Conservation (phyloP, 2,797 vertebrate species). For the Eutrigla gurnardus region DNA sequence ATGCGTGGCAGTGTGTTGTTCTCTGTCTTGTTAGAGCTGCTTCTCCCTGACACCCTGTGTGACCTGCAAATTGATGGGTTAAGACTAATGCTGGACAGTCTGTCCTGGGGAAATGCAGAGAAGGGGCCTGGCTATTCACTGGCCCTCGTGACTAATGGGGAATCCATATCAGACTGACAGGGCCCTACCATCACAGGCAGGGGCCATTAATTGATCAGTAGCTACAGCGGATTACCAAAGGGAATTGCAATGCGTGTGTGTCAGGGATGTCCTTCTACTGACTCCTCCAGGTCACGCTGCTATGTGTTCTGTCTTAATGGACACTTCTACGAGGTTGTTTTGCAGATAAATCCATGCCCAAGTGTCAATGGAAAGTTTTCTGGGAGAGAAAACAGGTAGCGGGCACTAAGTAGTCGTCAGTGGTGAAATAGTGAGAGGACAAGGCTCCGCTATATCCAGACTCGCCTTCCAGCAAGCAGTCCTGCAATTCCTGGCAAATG, state of each 20-base stretch:
- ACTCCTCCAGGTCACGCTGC: constrained; percentile 60
- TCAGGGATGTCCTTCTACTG: constrained; percentile 60
- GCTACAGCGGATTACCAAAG: constrained; percentile 68
- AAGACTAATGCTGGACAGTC: constrained; percentile 32
- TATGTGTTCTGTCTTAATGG: constrained; percentile 63
- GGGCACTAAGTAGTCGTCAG: constrained; percentile 49
- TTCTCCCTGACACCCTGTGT: constrained; percentile 15
- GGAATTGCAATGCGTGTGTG: constrained; percentile 50
- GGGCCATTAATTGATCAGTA: constrained; percentile 77
- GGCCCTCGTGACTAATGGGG: constrained; percentile 72
- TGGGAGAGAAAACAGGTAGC: constrained; percentile 44
- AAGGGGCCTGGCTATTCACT: constrained; percentile 47
- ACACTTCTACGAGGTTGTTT: constrained; percentile 64
- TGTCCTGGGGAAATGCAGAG: constrained; percentile 45
- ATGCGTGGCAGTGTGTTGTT: not conserved
- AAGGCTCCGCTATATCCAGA: constrained; percentile 10
- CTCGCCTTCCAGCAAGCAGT: constrained; percentile 48
- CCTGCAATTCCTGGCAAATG: constrained; percentile 65
- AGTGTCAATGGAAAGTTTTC: constrained; percentile 53
- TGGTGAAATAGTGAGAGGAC: constrained; percentile 49
- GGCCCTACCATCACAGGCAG: constrained; percentile 53
- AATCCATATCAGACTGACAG: constrained; percentile 78
- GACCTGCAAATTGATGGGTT: constrained; percentile 30
- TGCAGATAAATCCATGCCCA: constrained; percentile 68
- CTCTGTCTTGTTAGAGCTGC: not conserved